Conservation (phyloP, 2,113 vertebrate genomes). For the Sinosuthora webbiana region DNA sequence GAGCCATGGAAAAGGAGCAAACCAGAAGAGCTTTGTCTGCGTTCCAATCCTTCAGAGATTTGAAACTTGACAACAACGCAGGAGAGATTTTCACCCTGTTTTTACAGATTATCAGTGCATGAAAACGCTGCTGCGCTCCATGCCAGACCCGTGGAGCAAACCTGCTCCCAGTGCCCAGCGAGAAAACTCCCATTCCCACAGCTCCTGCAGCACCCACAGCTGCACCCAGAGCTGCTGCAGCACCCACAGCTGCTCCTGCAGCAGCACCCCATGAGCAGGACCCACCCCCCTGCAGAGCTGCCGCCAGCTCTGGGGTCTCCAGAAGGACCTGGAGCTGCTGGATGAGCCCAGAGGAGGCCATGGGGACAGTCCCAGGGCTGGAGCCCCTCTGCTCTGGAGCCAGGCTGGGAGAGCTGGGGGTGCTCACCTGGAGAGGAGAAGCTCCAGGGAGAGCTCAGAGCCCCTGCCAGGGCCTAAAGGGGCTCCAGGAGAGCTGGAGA, state of each 20-base stretch:
- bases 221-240: no score
- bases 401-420: background rate
- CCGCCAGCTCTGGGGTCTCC: background rate
- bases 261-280: background rate
- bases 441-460: background rate
- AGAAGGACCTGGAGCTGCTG: background rate
- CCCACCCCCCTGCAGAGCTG: background rate
- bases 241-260: no score
- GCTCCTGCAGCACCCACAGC: background rate
- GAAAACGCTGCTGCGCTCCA: accelerated
- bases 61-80: slow-evolving; percentile 3
- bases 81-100: background rate
- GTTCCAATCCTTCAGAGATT: background rate
- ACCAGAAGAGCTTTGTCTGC: background rate
- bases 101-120: background rate
- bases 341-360: background rate
- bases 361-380: accelerated
- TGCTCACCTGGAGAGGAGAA: background rate
- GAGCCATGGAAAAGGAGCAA: background rate
- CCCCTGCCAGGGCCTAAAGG: accelerated
- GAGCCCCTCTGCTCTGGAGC: background rate
- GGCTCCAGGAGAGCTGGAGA: background rate
- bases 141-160: background rate
- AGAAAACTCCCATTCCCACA: background rate
- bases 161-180: background rate